Evolutionary conservation across 2,797 vertebrate species (phyloP).

Genomic region (Sebastes variabilis): DNA sequence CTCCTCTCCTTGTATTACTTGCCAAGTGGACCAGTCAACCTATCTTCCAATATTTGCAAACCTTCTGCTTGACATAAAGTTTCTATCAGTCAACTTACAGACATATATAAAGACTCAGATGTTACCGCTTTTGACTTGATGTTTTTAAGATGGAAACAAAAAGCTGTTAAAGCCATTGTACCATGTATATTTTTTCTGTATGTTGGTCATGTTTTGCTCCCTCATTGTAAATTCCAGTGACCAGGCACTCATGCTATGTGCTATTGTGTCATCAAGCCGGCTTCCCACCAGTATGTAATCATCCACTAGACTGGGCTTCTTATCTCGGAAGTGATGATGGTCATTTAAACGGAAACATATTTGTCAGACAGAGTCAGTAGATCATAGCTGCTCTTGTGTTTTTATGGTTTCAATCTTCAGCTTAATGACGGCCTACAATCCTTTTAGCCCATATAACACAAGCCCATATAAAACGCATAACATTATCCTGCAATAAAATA

Average conservation of each 20-base stretch:
- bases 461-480: background rate
- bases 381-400: constrained; percentile 5
- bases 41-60: background rate
- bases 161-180: background rate
- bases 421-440: background rate
- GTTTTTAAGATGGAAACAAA: background rate
- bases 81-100: background rate
- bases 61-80: background rate
- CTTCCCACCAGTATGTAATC: constrained; percentile 30
- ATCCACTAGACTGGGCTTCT: constrained; percentile 5
- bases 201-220: background rate
- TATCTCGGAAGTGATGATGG: constrained; percentile 30
- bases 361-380: constrained; percentile 17
- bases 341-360: constrained; percentile 31
- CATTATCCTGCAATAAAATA: constrained; percentile 6
- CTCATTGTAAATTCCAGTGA: constrained; percentile 24
- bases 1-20: background rate
- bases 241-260: background rate
- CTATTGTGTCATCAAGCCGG: constrained; percentile 24
- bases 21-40: constrained; percentile 2
- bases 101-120: background rate
- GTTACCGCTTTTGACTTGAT: background rate
- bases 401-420: background rate
- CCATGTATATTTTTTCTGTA: background rate
- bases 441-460: background rate